Base-by-base conservation (phyloP, 1,140 invertebrate species). In the Venturia canescens region DNA sequence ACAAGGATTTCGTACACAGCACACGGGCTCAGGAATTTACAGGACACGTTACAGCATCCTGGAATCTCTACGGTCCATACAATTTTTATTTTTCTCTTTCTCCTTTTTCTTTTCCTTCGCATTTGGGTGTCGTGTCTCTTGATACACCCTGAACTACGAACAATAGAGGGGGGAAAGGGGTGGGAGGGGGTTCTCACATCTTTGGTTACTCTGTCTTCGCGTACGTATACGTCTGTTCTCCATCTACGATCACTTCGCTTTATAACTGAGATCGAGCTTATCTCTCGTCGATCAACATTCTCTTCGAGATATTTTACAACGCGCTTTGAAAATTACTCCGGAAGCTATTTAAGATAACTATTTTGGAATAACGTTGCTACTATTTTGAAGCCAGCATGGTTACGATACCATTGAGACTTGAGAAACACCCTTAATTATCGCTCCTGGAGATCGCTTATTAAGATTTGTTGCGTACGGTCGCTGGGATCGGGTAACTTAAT, bases 41-140 rank as follows among this genome's bases (percentile, higher is more conserved):
- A 84, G 84, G 82, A 86, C 63, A 83, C 84, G 86, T 89, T 88
- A 88, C 88, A 88, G 86, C 87, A 87, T 90, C 87, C 86, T 88
- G 84, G 88, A 88, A 89, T 89, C 84, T 78, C 78, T 81, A 75
- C 78, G 57, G 60, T 66, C 57, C 16, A 38, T 63, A 48, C 71
- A 69, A 70, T 78, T 50, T 74, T 29, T 72, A 57, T 74, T 44
- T 76, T 26, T 63, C 60, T 63, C 60, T 63, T 23, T 63, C 34
- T 34, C 9, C 3, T 80, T 71, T 77, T 57, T 23, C 2, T 57
- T 57, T 11, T 57, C 53, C 9, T 23, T 63, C 21, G 23, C 60
- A 15, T 63, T 63, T 63, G 60, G 60, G 60, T 63, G 60, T 26
- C 60, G 23, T 23, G 2, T 53, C 78, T 80, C 78, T 57, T 79